Conservation (phyloP, 2,113 vertebrate species). For the Percina caprodes region DNA sequence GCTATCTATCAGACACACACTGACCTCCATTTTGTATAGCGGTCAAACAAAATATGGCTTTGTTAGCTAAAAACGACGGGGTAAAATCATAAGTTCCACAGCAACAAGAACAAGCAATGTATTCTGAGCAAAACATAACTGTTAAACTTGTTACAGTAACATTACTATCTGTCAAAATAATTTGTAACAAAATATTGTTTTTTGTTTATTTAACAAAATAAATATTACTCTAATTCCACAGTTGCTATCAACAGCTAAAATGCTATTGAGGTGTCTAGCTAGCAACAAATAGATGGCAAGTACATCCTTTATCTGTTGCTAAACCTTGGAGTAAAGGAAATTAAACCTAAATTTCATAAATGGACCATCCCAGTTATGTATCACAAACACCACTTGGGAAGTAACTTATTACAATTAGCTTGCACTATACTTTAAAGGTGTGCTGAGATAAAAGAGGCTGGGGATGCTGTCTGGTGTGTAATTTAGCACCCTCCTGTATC, state of each 20-base stretch:
- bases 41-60: constrained; percentile 27
- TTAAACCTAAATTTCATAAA: background rate
- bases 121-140: constrained; percentile 13
- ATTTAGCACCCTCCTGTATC: constrained; percentile 38
- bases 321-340: background rate
- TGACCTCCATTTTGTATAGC: constrained; percentile 30
- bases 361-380: background rate
- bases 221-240: background rate
- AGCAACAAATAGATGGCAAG: background rate
- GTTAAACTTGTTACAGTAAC: constrained; percentile 5
- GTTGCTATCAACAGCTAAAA: background rate
- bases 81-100: constrained; percentile 33
- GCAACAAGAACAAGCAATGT: constrained; percentile 38
- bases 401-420: background rate
- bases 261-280: background rate
- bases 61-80: constrained; percentile 29
- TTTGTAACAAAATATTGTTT: background rate
- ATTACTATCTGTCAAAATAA: constrained; percentile 1
- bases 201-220: background rate
- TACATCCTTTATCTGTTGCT: background rate
- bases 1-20: constrained; percentile 28
- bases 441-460: constrained; percentile 29
- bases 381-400: background rate
- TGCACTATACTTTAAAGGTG: background rate
- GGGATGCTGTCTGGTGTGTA: background rate